Conservation (phyloP, 2,888 invertebrate species). For the Drosophila macrothrix region DNA sequence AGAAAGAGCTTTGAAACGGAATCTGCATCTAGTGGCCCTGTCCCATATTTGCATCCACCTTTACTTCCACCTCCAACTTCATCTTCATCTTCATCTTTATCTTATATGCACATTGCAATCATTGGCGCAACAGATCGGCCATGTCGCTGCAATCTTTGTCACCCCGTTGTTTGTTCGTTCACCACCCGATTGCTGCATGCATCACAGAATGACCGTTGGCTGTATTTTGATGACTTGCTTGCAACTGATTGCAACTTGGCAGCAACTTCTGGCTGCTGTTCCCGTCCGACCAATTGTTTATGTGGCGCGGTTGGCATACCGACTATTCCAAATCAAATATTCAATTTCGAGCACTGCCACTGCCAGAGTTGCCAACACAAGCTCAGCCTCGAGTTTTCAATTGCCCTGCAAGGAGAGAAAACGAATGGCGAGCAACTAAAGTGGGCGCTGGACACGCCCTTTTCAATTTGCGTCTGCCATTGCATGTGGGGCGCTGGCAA, state of each 20-base stretch:
- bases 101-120: conserved; percentile 51
- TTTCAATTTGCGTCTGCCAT: conserved; percentile 32
- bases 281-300: conserved; percentile 22
- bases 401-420: background rate
- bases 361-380: conserved; percentile 14
- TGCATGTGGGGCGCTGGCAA: conserved; percentile 33
- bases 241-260: conserved; percentile 18
- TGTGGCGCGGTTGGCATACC: conserved; percentile 20
- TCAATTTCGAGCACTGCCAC: conserved; percentile 51
- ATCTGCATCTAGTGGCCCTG: conserved; percentile 2
- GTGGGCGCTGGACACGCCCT: conserved; percentile 32
- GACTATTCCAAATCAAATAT: conserved; percentile 64
- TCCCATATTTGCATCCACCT: background rate
- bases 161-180: background rate
- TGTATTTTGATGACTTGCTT: conserved; percentile 38
- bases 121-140: conserved; percentile 47
- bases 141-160: conserved; percentile 33
- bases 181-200: background rate
- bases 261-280: conserved; percentile 24
- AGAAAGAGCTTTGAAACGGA: background rate
- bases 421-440: background rate
- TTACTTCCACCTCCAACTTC: background rate
- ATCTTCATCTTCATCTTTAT: background rate
- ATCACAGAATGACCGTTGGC: background rate
- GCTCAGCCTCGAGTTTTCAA: background rate